phyloP scores from a whole-genome alignment of 2,888 invertebrate genomes.

The Spialia ferax region DNA sequence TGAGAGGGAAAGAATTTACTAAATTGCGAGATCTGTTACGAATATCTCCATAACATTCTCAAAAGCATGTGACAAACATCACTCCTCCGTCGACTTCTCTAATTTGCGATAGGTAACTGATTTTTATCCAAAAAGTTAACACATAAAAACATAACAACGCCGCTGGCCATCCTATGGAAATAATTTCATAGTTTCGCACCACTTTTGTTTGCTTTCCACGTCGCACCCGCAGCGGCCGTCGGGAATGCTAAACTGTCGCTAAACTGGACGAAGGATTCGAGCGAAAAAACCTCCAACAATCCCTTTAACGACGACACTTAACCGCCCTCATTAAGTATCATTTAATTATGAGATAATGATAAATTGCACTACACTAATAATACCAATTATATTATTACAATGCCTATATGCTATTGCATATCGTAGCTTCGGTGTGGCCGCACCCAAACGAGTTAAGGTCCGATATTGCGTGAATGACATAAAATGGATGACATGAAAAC shows the following conservation, averaged over 20 bases:
- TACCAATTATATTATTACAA: slow-evolving; percentile 28
- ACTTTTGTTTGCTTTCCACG: slow-evolving; percentile 75
- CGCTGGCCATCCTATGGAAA: slow-evolving; percentile 10
- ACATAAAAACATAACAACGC: background rate
- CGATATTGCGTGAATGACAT: too few relatives aligned
- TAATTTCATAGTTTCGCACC: slow-evolving; percentile 59
- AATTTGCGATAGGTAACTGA: too few relatives aligned
- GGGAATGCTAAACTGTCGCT: slow-evolving; percentile 63
- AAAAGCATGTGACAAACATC: too few relatives aligned
- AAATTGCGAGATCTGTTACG: too few relatives aligned
- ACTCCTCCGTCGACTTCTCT: too few relatives aligned
- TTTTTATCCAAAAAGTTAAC: too few relatives aligned
- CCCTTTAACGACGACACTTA: slow-evolving; percentile 33
- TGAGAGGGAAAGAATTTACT: too few relatives aligned
- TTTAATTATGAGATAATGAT: slow-evolving; percentile 33
- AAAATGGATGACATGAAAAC: too few relatives aligned
- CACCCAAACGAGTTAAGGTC: background rate
- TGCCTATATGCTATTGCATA: too few relatives aligned
- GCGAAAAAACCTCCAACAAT: slow-evolving; percentile 31
- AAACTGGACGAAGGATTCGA: slow-evolving; percentile 42
- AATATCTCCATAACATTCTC: too few relatives aligned
- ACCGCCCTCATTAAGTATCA: slow-evolving; percentile 40
- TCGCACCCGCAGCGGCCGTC: slow-evolving; percentile 58
- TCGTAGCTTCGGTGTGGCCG: background rate
- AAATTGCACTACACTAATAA: slow-evolving; percentile 26